Evolutionary conservation across 2,113 vertebrate species (phyloP).

Genomic region (Aplodontia rufa): DNA sequence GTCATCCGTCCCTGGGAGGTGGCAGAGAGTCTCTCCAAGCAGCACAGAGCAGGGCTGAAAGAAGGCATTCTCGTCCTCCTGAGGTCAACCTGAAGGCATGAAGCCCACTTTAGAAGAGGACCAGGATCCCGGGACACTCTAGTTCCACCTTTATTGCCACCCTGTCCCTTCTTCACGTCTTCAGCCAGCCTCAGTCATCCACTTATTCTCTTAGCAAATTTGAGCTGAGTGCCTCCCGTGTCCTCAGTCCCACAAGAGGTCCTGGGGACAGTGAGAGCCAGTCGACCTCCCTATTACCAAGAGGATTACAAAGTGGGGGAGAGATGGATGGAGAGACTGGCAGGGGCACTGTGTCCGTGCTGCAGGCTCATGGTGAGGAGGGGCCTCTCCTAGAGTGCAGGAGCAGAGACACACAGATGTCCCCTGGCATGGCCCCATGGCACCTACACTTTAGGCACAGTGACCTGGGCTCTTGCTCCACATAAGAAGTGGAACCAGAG

Average conservation of each 20-base stretch:
- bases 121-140: accelerated
- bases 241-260: neutral
- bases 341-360: too few species aligned
- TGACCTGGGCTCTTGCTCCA: neutral
- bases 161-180: too few species aligned
- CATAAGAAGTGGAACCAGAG: neutral
- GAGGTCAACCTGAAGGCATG: accelerated
- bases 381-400: neutral
- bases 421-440: neutral
- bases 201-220: neutral
- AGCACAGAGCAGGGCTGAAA: neutral
- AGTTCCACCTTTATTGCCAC: accelerated
- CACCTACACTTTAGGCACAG: neutral
- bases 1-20: neutral
- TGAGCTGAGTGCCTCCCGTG: accelerated
- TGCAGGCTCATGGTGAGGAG: neutral
- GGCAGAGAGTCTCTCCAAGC: neutral
- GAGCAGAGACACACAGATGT: neutral
- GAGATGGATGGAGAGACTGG: neutral
- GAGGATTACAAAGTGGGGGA: neutral
- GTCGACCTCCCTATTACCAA: too few species aligned
- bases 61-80: too few species aligned
- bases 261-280: neutral
- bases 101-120: too few species aligned
- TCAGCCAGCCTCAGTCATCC: too few species aligned